phyloP scores from a whole-genome alignment of 2,113 vertebrate species.

The Cephalophus harveyi region DNA sequence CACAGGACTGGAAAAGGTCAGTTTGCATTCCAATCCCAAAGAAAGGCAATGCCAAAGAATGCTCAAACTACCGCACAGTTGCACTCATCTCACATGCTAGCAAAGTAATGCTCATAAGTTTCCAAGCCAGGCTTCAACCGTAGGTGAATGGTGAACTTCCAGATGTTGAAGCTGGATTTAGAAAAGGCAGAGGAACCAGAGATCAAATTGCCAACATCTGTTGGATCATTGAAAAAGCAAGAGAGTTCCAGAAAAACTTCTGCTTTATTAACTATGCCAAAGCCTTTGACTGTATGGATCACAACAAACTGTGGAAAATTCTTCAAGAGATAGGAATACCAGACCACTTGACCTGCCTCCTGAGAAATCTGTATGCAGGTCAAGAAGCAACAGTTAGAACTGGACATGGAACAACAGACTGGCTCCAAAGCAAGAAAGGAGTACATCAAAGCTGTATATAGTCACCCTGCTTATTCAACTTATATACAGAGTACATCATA shows the following conservation, averaged over 20 bases:
- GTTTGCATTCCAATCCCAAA: neutral
- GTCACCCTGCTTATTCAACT: too few relatives aligned
- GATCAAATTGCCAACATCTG: neutral
- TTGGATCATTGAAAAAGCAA: neutral
- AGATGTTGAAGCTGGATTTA: neutral
- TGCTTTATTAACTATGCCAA: neutral
- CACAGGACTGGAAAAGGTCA: neutral
- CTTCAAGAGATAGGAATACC: neutral
- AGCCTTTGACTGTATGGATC: neutral
- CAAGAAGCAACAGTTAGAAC: too few relatives aligned
- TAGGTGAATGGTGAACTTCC: accelerated
- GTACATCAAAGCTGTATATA: too few relatives aligned
- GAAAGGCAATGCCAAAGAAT: neutral
- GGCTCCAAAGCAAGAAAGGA: too few relatives aligned
- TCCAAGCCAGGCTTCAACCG: neutral
- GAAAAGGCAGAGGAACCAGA: neutral
- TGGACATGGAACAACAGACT: too few relatives aligned
- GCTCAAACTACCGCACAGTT: neutral
- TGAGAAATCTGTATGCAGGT: neutral
- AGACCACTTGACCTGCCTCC: neutral
- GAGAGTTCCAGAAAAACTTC: neutral
- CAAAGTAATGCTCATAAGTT: neutral
- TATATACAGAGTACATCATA: too few relatives aligned
- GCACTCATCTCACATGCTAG: accelerated
- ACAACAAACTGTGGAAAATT: neutral